These are phyloP conservation scores for Pantherophis alleghaniensis DNA, from an alignment of 2,797 vertebrate species.

Conservation along the genomic window DNA sequence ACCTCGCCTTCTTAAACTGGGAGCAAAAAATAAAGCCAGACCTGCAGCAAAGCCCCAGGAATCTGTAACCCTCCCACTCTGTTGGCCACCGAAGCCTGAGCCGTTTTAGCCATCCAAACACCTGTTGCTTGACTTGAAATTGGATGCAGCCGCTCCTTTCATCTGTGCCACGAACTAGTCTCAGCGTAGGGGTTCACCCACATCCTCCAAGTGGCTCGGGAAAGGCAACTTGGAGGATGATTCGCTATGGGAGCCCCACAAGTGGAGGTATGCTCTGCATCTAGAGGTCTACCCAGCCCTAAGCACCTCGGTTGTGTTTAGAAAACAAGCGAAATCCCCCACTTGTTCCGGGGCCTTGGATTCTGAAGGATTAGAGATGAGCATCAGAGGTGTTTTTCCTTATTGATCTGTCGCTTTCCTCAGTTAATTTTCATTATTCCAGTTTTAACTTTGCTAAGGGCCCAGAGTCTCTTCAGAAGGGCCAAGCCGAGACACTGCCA, in stretches of 20 bases:
- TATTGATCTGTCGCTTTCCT: background rate
- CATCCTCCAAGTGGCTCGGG: background rate
- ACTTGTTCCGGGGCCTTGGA: background rate
- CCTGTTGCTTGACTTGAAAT: background rate
- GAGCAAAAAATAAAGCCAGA: background rate
- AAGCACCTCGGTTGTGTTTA: background rate
- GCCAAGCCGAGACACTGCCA: background rate
- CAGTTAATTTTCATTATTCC: background rate
- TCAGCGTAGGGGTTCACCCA: background rate
- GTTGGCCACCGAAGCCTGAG: background rate
- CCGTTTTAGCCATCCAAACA: background rate
- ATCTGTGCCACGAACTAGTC: background rate
- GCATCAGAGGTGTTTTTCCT: background rate
- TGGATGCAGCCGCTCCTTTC: background rate
- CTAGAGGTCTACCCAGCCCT: background rate
- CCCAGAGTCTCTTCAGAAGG: background rate
- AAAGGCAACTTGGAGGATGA: background rate
- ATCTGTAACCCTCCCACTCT: background rate
- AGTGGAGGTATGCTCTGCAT: background rate
- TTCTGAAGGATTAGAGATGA: background rate
- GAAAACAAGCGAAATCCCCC: background rate
- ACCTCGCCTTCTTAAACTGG: background rate
- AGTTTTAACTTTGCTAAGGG: background rate
- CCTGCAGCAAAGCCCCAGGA: background rate
- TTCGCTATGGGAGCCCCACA: background rate